These are phyloP conservation scores for Himalopsyche anomala DNA, from an alignment of 2,888 invertebrate genomes.

Conservation along the genomic window DNA sequence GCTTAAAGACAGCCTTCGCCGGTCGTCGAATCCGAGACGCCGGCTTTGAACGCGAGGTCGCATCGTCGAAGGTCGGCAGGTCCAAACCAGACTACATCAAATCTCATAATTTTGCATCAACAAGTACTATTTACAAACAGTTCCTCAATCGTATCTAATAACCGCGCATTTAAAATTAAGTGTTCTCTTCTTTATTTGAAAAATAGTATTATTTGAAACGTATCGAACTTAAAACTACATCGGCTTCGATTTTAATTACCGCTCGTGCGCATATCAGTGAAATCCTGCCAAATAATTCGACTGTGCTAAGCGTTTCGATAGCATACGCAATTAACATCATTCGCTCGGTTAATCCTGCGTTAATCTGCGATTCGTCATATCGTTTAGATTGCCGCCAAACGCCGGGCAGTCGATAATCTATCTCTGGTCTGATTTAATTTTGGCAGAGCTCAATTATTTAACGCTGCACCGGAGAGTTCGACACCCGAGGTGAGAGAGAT, in stretches of 20 bases:
- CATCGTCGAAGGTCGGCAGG: conserved; percentile 19
- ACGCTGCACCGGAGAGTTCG: background rate
- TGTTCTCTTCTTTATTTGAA: background rate
- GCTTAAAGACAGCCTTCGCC: conserved; percentile 22
- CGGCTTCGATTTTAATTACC: no score
- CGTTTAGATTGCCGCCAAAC: background rate
- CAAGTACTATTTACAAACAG: conserved; percentile 5
- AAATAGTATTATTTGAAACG: no score
- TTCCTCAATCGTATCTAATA: background rate
- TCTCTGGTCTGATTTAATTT: background rate
- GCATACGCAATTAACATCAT: no score
- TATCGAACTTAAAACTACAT: no score
- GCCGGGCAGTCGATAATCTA: background rate
- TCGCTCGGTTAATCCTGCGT: no score
- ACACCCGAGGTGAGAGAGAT: conserved; percentile 1
- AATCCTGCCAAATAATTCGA: no score
- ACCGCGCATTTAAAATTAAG: background rate
- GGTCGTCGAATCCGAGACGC: conserved; percentile 42
- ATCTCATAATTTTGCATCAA: background rate
- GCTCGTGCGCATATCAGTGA: no score
- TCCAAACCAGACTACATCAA: conserved; percentile 19
- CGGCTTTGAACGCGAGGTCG: conserved; percentile 42
- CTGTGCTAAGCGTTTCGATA: no score
- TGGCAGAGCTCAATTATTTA: background rate
- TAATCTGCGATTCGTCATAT: background rate